These are phyloP conservation scores for Patagioenas fasciata DNA, from an alignment of 2,113 vertebrate genomes.

Conservation along the genomic window DNA sequence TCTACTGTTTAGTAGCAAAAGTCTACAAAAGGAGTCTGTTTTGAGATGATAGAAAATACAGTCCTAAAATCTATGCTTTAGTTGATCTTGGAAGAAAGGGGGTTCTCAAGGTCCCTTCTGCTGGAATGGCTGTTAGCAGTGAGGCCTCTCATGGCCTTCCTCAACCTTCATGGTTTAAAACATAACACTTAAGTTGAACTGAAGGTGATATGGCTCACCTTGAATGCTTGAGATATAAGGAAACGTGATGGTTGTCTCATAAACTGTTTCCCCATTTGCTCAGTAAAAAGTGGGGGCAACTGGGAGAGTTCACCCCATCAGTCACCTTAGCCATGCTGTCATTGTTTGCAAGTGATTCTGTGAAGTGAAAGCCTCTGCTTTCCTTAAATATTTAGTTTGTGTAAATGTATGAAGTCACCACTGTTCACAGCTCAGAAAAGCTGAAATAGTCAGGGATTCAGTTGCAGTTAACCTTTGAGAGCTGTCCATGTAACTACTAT, in stretches of 20 bases:
- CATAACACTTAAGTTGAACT: not conserved
- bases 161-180: not conserved
- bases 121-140: not conserved
- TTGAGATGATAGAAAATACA: not conserved
- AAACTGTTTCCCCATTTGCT: not conserved
- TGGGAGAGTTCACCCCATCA: not conserved
- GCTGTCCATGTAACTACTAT: not conserved
- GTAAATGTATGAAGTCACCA: not conserved
- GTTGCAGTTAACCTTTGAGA: conserved; percentile 21
- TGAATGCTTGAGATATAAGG: not conserved
- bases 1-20: not conserved
- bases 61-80: not conserved
- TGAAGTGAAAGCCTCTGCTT: not conserved
- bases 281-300: not conserved
- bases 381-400: not conserved
- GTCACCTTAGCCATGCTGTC: rapidly evolving
- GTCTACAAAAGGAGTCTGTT: rapidly evolving
- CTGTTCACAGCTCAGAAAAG: not conserved
- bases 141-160: not conserved
- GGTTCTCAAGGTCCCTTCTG: rapidly evolving
- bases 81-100: not conserved
- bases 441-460: not conserved
- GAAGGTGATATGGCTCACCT: not conserved
- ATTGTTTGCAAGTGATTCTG: not conserved
- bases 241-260: not conserved